Percentiles rank a stretch among this genome's conserved stretches.
These are phyloP conservation scores for Drosophila ananassae DNA, from an alignment of 1,140 invertebrate species.

Conservation along the genomic window DNA sequence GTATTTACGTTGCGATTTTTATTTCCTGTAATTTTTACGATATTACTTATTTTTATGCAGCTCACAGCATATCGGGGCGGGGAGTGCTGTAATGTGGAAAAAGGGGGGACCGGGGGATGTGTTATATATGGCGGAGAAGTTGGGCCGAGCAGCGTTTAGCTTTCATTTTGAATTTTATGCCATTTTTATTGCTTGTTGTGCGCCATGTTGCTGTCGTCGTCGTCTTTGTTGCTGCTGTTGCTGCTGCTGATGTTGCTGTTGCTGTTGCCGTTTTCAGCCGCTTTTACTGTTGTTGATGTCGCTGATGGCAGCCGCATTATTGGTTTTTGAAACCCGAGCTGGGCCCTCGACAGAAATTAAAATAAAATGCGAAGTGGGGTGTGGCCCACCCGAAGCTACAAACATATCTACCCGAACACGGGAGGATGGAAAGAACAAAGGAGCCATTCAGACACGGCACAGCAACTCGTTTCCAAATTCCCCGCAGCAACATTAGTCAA, in stretches of 20 bases:
- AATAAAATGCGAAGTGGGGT: conserved; percentile 46
- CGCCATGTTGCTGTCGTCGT: conserved; percentile 50
- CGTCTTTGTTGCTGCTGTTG: conserved; percentile 23
- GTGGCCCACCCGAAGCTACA: conserved; percentile 9
- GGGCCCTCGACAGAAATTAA: conserved; percentile 69
- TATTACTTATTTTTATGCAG: conserved; percentile 82
- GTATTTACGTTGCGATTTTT: conserved; percentile 81
- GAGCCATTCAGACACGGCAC: conserved; percentile 18
- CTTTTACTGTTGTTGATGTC: conserved; percentile 22
- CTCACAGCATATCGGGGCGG: conserved; percentile 55
- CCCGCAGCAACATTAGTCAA: conserved; percentile 47
- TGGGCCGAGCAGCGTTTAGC: conserved; percentile 57
- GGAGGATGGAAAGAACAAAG: conserved; percentile 38
- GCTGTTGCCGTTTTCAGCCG: conserved; percentile 29
- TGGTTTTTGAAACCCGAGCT: conserved; percentile 69
- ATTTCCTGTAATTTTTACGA: conserved; percentile 82
- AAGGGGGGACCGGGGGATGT: conserved; percentile 2
- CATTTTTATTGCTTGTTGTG: conserved; percentile 70
- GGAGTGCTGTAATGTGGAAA: background rate
- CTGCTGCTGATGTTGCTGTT: background rate
- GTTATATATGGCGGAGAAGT: conserved; percentile 2
- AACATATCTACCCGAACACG: background rate
- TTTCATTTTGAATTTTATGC: conserved; percentile 80
- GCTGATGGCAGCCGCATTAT: conserved; percentile 63
- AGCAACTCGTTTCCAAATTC: conserved; percentile 30